Evolutionary conservation across 2,888 invertebrate genomes (phyloP).

Genomic region (Pristionchus fissidentatus): DNA sequence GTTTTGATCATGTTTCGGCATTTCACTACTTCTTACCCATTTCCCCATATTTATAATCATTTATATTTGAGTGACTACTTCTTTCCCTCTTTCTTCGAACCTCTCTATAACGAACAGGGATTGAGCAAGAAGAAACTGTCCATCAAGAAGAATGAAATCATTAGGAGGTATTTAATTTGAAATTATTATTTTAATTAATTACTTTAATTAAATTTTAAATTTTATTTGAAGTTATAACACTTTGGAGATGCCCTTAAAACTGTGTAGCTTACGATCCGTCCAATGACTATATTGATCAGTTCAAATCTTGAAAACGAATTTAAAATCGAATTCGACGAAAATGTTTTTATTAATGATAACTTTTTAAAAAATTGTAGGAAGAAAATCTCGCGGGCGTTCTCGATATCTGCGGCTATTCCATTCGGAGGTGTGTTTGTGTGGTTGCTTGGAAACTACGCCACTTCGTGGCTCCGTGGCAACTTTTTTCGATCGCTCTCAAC

Average conservation of each 20-base stretch:
- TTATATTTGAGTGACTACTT: constrained; percentile 44
- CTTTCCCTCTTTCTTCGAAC: constrained; percentile 43
- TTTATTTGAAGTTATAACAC: too few species aligned
- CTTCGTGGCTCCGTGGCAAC: too few species aligned
- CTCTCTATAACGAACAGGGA: constrained; percentile 41
- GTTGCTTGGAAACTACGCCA: neutral
- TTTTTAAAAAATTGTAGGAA: neutral
- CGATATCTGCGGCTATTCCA: constrained; percentile 39
- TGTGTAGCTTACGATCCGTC: too few species aligned
- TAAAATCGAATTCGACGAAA: too few species aligned
- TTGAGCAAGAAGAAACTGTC: constrained; percentile 29
- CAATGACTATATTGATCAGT: too few species aligned
- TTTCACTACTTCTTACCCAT: too few species aligned
- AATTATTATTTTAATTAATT: neutral
- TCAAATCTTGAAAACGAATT: too few species aligned
- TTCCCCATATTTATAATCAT: neutral
- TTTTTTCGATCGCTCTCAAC: too few species aligned
- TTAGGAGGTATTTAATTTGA: constrained; percentile 9
- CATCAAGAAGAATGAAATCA: constrained; percentile 26
- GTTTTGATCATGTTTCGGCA: too few species aligned
- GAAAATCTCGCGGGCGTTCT: constrained; percentile 42
- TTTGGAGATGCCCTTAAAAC: too few species aligned
- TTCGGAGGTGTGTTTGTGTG: neutral
- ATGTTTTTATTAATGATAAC: too few species aligned
- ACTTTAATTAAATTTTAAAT: neutral